Evolutionary conservation across 2,888 invertebrate genomes (phyloP).

Genomic region (Acronicta aceris): DNA sequence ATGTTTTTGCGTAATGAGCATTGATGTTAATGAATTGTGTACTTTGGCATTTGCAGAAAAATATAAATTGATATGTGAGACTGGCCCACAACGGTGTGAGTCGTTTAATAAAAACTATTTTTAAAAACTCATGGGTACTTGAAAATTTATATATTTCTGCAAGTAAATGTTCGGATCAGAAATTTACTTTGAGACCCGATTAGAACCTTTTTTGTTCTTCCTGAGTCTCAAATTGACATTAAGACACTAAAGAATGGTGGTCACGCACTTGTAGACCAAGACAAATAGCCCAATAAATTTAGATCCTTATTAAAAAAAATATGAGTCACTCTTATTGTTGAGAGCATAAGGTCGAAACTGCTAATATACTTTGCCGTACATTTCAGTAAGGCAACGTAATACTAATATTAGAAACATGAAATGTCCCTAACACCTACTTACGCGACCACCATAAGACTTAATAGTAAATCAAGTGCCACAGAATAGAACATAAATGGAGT

Average conservation of each 20-base stretch:
- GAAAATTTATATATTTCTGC: neutral
- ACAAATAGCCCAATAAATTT: too few species aligned
- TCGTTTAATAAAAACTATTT: neutral
- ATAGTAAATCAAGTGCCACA: neutral
- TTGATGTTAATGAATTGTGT: slow-evolving; percentile 34
- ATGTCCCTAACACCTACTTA: too few species aligned
- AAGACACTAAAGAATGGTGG: neutral
- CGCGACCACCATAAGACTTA: too few species aligned
- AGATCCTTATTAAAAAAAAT: neutral
- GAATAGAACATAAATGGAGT: slow-evolving; percentile 25
- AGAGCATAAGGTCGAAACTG: neutral
- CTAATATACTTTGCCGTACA: too few species aligned
- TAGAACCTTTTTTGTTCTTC: neutral
- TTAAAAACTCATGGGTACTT: too few species aligned
- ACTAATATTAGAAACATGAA: too few species aligned
- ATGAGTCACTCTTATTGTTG: too few species aligned
- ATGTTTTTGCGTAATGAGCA: slow-evolving; percentile 47
- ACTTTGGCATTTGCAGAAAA: slow-evolving; percentile 2
- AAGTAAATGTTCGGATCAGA: neutral
- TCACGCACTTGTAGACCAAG: neutral
- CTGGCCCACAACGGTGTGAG: fast-evolving
- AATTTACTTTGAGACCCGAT: neutral
- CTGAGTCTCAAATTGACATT: neutral
- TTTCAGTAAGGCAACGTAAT: too few species aligned
- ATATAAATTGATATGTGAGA: neutral